phyloP scores from a whole-genome alignment of 2,113 vertebrate genomes.

The Nothocercus nigrocapillus region DNA sequence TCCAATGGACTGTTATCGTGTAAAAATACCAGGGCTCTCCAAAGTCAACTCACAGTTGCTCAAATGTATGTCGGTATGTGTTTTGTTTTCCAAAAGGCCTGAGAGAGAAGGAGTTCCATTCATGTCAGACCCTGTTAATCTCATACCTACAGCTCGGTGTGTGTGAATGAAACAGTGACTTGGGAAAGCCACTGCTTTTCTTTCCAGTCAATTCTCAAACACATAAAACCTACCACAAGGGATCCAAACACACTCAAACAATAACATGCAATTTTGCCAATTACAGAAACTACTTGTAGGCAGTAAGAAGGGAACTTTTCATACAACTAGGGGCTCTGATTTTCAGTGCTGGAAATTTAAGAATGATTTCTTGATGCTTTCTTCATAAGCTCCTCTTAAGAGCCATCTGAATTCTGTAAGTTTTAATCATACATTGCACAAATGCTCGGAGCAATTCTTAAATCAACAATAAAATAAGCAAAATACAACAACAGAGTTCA shows the following conservation, averaged over 20 bases:
- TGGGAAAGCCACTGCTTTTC: constrained; percentile 67
- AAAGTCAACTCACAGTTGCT: constrained; percentile 73
- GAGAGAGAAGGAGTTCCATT: constrained; percentile 72
- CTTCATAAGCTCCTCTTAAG: not conserved
- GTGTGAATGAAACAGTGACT: constrained; percentile 69
- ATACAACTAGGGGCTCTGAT: constrained; percentile 19
- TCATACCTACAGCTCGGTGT: constrained; percentile 52
- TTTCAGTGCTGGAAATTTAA: constrained; percentile 12
- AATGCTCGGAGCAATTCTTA: not conserved
- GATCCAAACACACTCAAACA: constrained; percentile 57
- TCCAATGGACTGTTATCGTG: constrained; percentile 73
- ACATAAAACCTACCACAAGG: constrained; percentile 62
- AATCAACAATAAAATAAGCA: not conserved
- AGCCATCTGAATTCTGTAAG: not conserved
- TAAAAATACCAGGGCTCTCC: constrained; percentile 69
- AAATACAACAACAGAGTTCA: not conserved
- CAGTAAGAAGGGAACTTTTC: constrained; percentile 55
- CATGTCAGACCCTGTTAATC: constrained; percentile 67
- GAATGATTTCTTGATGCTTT: constrained; percentile 13
- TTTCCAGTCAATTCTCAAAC: constrained; percentile 72
- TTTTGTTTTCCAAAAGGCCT: constrained; percentile 71
- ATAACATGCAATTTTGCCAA: constrained; percentile 64
- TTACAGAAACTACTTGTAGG: constrained; percentile 48
- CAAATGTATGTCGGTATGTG: constrained; percentile 59
- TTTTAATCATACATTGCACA: not conserved